phyloP scores from a whole-genome alignment of 2,113 vertebrate genomes.

The Elachura formosa region DNA sequence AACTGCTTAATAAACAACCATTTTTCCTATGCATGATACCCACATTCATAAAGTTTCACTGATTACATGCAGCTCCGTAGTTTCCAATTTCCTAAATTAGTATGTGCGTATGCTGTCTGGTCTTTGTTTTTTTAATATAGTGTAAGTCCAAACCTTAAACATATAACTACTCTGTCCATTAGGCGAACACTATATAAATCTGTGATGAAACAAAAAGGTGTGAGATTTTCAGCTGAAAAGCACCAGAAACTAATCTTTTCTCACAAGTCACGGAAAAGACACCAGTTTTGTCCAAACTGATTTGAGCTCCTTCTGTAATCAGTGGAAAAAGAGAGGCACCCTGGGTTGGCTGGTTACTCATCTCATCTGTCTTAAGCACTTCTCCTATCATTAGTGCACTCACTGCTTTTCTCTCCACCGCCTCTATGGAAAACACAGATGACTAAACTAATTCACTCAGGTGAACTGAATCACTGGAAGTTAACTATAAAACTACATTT shows the following conservation, averaged over 20 bases:
- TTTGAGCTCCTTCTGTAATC: not conserved
- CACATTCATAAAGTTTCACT: not conserved
- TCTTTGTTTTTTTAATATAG: not conserved
- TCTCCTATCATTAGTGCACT: not conserved
- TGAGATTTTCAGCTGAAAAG: not conserved
- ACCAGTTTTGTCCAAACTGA: not conserved
- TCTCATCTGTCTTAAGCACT: not conserved
- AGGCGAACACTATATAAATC: not conserved
- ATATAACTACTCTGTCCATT: not conserved
- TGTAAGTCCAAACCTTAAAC: not conserved
- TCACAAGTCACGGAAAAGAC: not conserved
- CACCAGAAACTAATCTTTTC: not conserved
- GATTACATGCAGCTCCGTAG: not conserved
- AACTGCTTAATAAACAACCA: not conserved
- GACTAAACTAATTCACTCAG: not conserved
- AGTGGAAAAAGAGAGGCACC: not conserved
- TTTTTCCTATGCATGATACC: not conserved
- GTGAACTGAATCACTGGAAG: not conserved
- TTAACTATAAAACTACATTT: not conserved
- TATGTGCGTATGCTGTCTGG: accelerated
- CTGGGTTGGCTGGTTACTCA: not conserved
- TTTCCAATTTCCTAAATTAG: no score
- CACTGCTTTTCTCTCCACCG: not conserved
- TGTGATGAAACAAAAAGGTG: not conserved
- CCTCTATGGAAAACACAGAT: not conserved